Conservation (phyloP, 1,140 invertebrate genomes). For the Ditylenchus dipsaci region DNA sequence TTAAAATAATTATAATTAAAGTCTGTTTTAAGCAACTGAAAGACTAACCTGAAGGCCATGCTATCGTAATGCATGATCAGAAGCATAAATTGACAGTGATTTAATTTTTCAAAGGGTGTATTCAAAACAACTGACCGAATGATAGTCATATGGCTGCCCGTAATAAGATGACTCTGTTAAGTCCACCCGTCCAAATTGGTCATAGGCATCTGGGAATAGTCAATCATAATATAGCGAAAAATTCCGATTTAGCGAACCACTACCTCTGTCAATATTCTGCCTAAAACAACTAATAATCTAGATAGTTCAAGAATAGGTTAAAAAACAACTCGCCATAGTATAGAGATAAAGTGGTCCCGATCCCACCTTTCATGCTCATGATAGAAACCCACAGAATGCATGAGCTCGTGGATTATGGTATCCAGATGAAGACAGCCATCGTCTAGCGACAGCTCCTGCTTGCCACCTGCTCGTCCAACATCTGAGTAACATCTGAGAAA, state of each 20-base stretch:
- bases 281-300: too few species aligned
- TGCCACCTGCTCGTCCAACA: constrained; percentile 53
- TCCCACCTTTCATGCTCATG: constrained; percentile 67
- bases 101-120: neutral
- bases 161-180: constrained; percentile 48
- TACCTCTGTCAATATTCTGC: constrained; percentile 55
- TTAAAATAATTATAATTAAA: neutral
- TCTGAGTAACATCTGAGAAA: constrained; percentile 54
- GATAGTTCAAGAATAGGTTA: too few species aligned
- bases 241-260: neutral
- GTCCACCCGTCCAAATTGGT: constrained; percentile 60
- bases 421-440: constrained; percentile 56
- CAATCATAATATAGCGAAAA: constrained; percentile 4
- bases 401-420: constrained; percentile 64
- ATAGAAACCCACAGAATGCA: constrained; percentile 63
- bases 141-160: constrained; percentile 50
- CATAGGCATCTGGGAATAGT: constrained; percentile 43
- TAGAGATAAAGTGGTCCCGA: constrained; percentile 53
- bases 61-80: constrained; percentile 51
- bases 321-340: constrained; percentile 41
- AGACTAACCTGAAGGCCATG: constrained; percentile 45
- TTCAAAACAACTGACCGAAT: constrained; percentile 8
- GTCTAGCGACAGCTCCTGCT: constrained; percentile 56
- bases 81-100: constrained; percentile 8
- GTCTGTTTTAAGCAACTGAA: neutral